Percentiles rank a stretch among this genome's conserved stretches.
Evolutionary conservation across 2,888 invertebrate species (phyloP).

Genomic region (Amblyjoppa fuscipennis): DNA sequence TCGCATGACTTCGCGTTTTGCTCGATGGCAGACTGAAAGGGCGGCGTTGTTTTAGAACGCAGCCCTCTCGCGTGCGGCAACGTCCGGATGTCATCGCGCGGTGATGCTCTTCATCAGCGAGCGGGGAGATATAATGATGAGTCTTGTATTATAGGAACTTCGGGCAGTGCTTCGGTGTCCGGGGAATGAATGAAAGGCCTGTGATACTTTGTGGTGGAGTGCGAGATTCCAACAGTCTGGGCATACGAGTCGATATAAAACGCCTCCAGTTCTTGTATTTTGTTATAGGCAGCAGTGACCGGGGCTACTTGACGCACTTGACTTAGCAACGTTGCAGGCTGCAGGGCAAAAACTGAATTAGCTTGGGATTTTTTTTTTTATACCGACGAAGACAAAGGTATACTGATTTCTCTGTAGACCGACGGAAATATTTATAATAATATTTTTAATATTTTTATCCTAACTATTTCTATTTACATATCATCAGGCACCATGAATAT

Average conservation of each 20-base stretch:
- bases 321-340: slow-evolving; percentile 1
- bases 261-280: slow-evolving; percentile 17
- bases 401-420: neutral
- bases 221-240: slow-evolving; percentile 45
- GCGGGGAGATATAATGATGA: slow-evolving; percentile 76
- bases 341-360: neutral
- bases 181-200: slow-evolving; percentile 67
- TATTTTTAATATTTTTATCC: neutral
- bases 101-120: slow-evolving; percentile 79
- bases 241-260: slow-evolving; percentile 27
- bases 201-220: slow-evolving; percentile 53
- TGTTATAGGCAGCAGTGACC: slow-evolving; percentile 8
- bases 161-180: slow-evolving; percentile 25
- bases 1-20: slow-evolving; percentile 69
- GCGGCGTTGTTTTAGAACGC: slow-evolving; percentile 76
- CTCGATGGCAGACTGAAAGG: slow-evolving; percentile 75
- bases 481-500: neutral
- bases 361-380: neutral
- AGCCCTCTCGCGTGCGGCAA: slow-evolving; percentile 39
- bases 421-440: neutral
- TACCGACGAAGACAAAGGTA: neutral
- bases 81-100: slow-evolving; percentile 74
- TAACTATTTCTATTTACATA: neutral
- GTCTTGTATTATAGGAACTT: slow-evolving; percentile 76
- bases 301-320: slow-evolving; percentile 24